phyloP scores from a whole-genome alignment of 2,797 vertebrate genomes.

The Ceyx erithaca region DNA sequence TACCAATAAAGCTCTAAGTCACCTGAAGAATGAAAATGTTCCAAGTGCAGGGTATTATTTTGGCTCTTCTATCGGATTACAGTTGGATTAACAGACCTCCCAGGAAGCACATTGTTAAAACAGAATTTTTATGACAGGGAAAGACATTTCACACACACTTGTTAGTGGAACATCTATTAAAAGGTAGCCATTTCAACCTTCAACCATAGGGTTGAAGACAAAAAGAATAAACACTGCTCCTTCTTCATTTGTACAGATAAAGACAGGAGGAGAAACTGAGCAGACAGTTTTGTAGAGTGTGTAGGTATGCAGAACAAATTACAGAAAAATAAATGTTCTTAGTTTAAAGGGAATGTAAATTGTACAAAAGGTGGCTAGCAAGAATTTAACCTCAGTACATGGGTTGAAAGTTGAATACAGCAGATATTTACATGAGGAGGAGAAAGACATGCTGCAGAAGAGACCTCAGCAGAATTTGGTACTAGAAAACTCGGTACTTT shows the following conservation, averaged over 20 bases:
- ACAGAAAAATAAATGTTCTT: not conserved
- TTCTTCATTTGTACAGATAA: not conserved
- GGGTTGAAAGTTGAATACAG: not conserved
- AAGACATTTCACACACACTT: not conserved
- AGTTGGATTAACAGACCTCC: not conserved
- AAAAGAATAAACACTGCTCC: not conserved
- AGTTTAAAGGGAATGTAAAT: not conserved
- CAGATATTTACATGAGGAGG: not conserved
- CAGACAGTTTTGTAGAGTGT: not conserved
- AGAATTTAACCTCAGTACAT: not conserved
- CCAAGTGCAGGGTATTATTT: not conserved
- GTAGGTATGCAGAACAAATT: not conserved
- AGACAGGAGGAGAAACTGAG: not conserved
- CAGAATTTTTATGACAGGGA: not conserved
- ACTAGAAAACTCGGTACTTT: too few relatives aligned
- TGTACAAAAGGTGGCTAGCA: not conserved
- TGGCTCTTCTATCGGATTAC: not conserved
- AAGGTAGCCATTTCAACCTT: not conserved
- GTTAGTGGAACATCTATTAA: not conserved
- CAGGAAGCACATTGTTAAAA: not conserved
- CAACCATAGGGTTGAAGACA: too few relatives aligned
- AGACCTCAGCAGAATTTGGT: not conserved
- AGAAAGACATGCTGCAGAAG: not conserved
- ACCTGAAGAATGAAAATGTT: not conserved
- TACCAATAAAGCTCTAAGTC: not conserved